A percentile compares a stretch with the other conserved stretches of the same genome.
These are phyloP conservation scores for Scomberomorus guttatus DNA, from an alignment of 2,797 vertebrate genomes.

Conservation along the genomic window DNA sequence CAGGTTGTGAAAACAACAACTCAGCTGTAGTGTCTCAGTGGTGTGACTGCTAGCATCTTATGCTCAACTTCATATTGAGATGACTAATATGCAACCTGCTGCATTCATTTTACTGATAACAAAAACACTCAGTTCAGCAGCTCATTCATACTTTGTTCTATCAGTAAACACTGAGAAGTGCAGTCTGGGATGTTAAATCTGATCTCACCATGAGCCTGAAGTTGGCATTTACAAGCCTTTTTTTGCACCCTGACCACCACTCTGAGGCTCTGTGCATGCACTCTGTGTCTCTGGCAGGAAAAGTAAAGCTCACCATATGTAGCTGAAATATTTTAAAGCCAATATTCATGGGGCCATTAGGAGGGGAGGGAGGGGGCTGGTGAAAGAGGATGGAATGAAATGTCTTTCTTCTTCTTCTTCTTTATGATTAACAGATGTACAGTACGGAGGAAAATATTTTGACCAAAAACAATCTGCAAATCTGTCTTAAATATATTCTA, in stretches of 20 bases:
- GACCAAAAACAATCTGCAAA: background rate
- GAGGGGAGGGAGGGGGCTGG: background rate
- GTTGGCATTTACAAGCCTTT: background rate
- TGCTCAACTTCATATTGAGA: background rate
- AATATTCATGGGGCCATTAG: background rate
- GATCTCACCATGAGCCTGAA: background rate
- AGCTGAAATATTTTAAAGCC: slow-evolving; percentile 22
- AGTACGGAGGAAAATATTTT: background rate
- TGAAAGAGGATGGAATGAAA: background rate
- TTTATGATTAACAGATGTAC: background rate
- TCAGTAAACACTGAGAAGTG: background rate
- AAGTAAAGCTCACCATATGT: slow-evolving; percentile 40
- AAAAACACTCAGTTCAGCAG: background rate
- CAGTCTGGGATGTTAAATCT: background rate
- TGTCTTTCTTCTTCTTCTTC: background rate
- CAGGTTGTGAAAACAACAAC: background rate
- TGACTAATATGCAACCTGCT: slow-evolving; percentile 19
- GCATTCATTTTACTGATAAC: background rate
- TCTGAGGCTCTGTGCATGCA: slow-evolving; percentile 4
- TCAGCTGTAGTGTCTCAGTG: background rate
- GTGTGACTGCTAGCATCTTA: background rate
- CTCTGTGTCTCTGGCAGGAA: slow-evolving; percentile 25
- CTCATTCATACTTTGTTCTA: background rate
- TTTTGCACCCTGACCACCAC: slow-evolving; percentile 22
- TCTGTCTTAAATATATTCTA: background rate